Evolutionary conservation across 2,113 vertebrate genomes (phyloP).

Genomic region (Phoenicopterus ruber): DNA sequence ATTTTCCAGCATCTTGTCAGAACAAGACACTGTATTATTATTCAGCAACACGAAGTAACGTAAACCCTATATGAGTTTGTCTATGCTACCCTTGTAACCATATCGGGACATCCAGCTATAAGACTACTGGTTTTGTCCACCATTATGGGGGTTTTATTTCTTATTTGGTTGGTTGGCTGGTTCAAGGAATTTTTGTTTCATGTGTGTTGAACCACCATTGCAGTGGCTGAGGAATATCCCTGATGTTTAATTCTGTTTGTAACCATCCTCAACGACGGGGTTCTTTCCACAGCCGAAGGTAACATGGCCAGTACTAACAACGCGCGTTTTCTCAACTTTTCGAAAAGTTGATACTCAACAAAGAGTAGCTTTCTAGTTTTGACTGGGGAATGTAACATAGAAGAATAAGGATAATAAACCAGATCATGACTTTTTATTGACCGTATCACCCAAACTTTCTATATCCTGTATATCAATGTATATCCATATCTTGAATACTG

Average conservation of each 20-base stretch:
- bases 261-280: not conserved
- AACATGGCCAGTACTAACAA: not conserved
- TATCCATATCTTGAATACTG: not conserved
- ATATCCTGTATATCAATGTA: not conserved
- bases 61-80: not conserved
- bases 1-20: not conserved
- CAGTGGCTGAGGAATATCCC: not conserved
- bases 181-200: not conserved
- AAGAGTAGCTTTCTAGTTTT: not conserved
- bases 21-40: not conserved
- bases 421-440: not conserved
- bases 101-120: not conserved
- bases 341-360: not conserved
- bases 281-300: not conserved
- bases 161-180: not conserved
- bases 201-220: not conserved
- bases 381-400: not conserved
- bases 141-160: not conserved
- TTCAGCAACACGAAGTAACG: not conserved
- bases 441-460: not conserved
- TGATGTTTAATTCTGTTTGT: slow-evolving; percentile 23
- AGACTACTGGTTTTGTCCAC: not conserved
- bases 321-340: not conserved
- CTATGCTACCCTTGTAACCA: not conserved
- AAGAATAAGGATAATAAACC: not conserved